Conservation (phyloP, 2,113 vertebrate species). For the Centropristis striata region DNA sequence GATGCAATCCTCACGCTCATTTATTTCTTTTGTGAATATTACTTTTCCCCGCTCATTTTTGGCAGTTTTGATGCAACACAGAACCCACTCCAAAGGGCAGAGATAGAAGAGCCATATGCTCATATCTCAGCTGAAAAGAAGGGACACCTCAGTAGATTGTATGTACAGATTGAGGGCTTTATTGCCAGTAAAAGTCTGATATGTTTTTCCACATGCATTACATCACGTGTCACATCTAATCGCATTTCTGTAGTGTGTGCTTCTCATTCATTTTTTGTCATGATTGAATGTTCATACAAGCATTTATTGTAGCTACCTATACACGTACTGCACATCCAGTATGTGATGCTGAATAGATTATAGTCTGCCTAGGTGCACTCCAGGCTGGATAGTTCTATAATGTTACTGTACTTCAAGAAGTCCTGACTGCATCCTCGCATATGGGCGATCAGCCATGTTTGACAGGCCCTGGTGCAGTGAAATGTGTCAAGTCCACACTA, state of each 20-base stretch:
- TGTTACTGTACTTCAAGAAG: slow-evolving; percentile 7
- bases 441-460: slow-evolving; percentile 44
- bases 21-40: slow-evolving; percentile 29
- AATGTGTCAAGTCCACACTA: slow-evolving; percentile 58
- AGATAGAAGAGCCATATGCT: slow-evolving; percentile 47
- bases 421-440: slow-evolving; percentile 22
- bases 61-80: slow-evolving; percentile 33
- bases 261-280: background rate
- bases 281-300: background rate
- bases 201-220: slow-evolving; percentile 20
- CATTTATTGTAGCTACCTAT: background rate
- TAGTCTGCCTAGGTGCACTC: background rate
- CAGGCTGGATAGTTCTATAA: background rate
- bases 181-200: slow-evolving; percentile 23
- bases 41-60: slow-evolving; percentile 1
- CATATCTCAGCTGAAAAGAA: slow-evolving; percentile 28
- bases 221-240: slow-evolving; percentile 13
- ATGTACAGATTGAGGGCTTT: slow-evolving; percentile 23
- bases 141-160: slow-evolving; percentile 12
- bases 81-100: background rate
- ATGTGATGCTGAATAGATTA: background rate
- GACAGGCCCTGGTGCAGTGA: slow-evolving; percentile 62
- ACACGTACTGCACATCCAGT: background rate
- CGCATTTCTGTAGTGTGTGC: background rate
- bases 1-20: background rate